phyloP scores from a whole-genome alignment of 2,113 vertebrate species.

The Mionectes macconnelli region DNA sequence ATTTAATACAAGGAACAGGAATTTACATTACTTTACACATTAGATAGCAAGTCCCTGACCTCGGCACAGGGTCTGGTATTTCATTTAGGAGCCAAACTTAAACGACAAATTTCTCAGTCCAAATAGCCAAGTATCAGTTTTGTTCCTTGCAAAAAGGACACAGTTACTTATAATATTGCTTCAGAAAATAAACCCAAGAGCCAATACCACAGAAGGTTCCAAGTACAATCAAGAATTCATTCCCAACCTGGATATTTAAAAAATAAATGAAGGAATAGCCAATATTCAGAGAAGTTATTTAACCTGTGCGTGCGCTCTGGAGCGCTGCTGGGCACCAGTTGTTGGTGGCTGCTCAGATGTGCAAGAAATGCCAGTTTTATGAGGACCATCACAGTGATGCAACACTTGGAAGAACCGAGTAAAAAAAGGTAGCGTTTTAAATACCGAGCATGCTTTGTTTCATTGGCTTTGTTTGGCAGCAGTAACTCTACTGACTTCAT shows the following conservation, averaged over 20 bases:
- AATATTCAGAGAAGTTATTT: background rate
- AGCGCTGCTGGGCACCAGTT: slow-evolving; percentile 66
- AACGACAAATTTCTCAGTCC: background rate
- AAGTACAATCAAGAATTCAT: background rate
- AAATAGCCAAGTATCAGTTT: slow-evolving; percentile 33
- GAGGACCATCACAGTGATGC: slow-evolving; percentile 70
- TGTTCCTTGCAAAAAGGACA: slow-evolving; percentile 3
- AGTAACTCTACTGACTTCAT: background rate
- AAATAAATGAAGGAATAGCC: background rate
- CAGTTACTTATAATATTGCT: slow-evolving; percentile 65
- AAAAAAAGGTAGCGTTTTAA: background rate
- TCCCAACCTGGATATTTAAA: background rate
- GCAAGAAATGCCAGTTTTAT: slow-evolving; percentile 28
- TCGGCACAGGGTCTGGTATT: background rate
- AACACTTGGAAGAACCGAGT: slow-evolving; percentile 53
- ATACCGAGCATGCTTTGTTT: background rate
- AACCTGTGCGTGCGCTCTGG: slow-evolving; percentile 21
- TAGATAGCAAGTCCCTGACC: background rate
- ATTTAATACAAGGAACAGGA: slow-evolving; percentile 20
- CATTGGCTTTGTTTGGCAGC: background rate
- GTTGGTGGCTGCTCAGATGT: slow-evolving; percentile 66
- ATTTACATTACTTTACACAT: slow-evolving; percentile 55
- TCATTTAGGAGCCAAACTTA: background rate
- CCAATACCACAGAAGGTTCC: background rate
- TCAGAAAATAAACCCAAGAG: slow-evolving; percentile 40